Base-by-base conservation (phyloP, 2,888 invertebrate species). In the Eupeodes latifasciatus region DNA sequence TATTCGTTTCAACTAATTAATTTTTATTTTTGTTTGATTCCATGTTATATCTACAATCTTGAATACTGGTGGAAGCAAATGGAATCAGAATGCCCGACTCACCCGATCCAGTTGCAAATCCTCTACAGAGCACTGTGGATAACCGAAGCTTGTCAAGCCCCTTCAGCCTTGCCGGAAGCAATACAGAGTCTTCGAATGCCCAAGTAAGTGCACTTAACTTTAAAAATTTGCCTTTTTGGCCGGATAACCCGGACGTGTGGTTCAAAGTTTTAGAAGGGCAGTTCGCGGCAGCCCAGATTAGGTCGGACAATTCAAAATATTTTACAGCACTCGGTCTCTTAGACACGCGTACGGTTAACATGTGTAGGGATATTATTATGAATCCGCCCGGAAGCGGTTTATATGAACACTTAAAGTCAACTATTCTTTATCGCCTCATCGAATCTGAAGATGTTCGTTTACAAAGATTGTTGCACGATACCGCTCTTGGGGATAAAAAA, bases 201-300 rank as follows among this genome's bases (percentile, higher is more conserved):
- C 53, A 69, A 10, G 55, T 69, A 53, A 69, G 51, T 67, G 67
- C 67, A n/a, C 27, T 53, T 67, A n/a, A 7, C 57, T 57, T 57
- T 57, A 57, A 71, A 40, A 71, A 71, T 16, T 44, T 71, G 11
- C 55, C 44, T 4, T 71, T 71, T 40, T 71, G 57, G 71, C 71
- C 57, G 11, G 71, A 71, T 14, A 71, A 57, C 6, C 57, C 57
- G 40, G 71, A 57, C 19, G 71, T 57, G 40, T 55, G 44, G 55
- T 57, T 71, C 12, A 14, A 27, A 5, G 71, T 19, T 5, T 40
- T 71, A 0, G 71, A 71, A 34, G 71, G 71, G 5, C 71, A 71
- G 36, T 71, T 71, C 40, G 40, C 16, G 12, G 71, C 44, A 57
- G 57, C n/a, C 6, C 27, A 57, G 11, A 34, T 27, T 57, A 53